Evolutionary conservation across 1,140 invertebrate species (phyloP).

Genomic region (Thaumetopoea pityocampa): DNA sequence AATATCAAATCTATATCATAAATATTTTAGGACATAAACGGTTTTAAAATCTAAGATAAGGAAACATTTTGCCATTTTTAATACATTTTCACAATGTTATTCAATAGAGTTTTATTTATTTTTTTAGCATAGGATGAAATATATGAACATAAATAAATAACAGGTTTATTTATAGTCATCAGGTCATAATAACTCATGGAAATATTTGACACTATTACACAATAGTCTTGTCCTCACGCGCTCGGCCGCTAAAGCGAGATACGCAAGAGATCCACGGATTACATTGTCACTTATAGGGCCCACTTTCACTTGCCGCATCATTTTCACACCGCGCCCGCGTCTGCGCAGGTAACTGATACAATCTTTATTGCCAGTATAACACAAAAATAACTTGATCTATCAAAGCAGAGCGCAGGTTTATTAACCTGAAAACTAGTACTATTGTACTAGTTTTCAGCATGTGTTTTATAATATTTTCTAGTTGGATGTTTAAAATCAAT

Average conservation of each 20-base stretch:
- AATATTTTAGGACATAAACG: no score
- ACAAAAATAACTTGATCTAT: conserved; percentile 5
- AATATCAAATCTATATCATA: no score
- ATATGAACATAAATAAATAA: no score
- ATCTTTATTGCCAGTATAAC: conserved; percentile 13
- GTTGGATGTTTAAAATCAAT: no score
- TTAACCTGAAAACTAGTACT: no score
- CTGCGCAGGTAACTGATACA: background rate
- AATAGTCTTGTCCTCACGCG: conserved; percentile 1
- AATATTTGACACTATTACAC: conserved; percentile 5
- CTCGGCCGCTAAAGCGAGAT: conserved; percentile 7
- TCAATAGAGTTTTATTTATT: no score
- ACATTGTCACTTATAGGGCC: conserved; percentile 27
- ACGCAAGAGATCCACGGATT: conserved; percentile 25
- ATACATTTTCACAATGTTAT: no score
- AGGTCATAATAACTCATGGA: conserved; percentile 6
- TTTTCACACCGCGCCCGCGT: conserved; percentile 13
- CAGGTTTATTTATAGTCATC: no score
- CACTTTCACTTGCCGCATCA: conserved; percentile 22
- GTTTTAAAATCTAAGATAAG: no score
- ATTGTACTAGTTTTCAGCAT: background rate
- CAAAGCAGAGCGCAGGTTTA: conserved; percentile 3
- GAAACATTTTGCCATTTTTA: no score
- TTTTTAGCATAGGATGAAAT: no score
- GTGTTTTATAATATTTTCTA: no score